Conservation (phyloP, 2,797 vertebrate species). For the Gobio occitaniae region DNA sequence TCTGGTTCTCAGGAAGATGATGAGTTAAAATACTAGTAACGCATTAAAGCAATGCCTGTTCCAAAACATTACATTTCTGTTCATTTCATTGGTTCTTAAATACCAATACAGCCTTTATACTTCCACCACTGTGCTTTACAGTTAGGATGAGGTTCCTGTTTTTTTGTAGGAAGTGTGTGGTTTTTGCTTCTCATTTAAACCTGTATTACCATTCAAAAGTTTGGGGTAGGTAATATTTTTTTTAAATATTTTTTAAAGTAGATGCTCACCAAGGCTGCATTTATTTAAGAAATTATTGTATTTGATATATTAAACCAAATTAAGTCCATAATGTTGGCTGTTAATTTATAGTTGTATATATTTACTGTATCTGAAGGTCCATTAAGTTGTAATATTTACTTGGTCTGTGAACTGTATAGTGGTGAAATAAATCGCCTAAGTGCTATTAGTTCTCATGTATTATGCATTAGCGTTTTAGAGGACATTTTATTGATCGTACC, state of each 20-base stretch:
- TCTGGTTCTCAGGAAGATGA: too few species aligned
- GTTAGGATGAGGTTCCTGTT: neutral
- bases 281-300: neutral
- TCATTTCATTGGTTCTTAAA: neutral
- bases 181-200: neutral
- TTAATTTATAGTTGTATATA: slow-evolving; percentile 34
- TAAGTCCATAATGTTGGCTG: neutral
- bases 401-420: neutral
- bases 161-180: neutral
- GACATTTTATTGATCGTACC: slow-evolving; percentile 6
- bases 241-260: too few species aligned
- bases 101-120: neutral
- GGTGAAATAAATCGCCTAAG: neutral
- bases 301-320: neutral
- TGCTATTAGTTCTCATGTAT: slow-evolving; percentile 39
- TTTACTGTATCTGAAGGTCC: slow-evolving; percentile 18
- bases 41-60: too few species aligned
- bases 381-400: slow-evolving; percentile 13
- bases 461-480: slow-evolving; percentile 52
- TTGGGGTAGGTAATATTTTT: neutral
- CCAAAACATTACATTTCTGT: neutral
- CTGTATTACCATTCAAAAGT: neutral
- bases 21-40: too few species aligned
- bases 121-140: neutral
- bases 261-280: neutral